Conservation (phyloP, 2,797 vertebrate species). For the Columba guinea region DNA sequence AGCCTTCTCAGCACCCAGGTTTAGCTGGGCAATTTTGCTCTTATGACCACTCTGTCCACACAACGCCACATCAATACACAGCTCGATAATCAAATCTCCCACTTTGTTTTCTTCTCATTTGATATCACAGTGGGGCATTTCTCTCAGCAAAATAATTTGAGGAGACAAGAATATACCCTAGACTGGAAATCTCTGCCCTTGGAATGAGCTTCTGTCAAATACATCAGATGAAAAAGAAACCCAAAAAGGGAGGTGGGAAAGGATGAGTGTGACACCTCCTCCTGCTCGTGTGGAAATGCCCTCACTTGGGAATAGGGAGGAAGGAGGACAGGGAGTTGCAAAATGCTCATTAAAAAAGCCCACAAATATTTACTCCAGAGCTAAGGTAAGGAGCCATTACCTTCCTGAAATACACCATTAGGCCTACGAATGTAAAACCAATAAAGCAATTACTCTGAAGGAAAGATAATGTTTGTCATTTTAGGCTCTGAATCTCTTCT, state of each 20-base stretch:
- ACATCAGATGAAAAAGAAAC: background rate
- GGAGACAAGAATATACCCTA: background rate
- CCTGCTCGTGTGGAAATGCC: background rate
- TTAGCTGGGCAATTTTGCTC: background rate
- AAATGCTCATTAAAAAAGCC: background rate
- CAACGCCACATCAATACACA: background rate
- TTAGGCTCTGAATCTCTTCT: background rate
- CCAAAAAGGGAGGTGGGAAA: background rate
- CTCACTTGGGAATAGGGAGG: background rate
- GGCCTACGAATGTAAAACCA: background rate
- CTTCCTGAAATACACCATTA: background rate
- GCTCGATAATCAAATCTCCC: slow-evolving; percentile 24
- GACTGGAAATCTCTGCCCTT: slow-evolving; percentile 13
- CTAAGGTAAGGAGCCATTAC: background rate
- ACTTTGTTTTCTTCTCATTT: slow-evolving; percentile 29
- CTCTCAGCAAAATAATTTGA: slow-evolving; percentile 1
- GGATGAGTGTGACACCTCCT: background rate
- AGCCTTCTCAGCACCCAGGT: background rate
- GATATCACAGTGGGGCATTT: slow-evolving; percentile 13
- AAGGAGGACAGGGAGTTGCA: background rate
- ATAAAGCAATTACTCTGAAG: background rate
- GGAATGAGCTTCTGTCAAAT: background rate
- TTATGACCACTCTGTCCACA: background rate
- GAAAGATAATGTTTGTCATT: background rate
- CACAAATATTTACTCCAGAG: background rate